Conservation (phyloP, 2,113 vertebrate species). For the Microtus ochrogaster region DNA sequence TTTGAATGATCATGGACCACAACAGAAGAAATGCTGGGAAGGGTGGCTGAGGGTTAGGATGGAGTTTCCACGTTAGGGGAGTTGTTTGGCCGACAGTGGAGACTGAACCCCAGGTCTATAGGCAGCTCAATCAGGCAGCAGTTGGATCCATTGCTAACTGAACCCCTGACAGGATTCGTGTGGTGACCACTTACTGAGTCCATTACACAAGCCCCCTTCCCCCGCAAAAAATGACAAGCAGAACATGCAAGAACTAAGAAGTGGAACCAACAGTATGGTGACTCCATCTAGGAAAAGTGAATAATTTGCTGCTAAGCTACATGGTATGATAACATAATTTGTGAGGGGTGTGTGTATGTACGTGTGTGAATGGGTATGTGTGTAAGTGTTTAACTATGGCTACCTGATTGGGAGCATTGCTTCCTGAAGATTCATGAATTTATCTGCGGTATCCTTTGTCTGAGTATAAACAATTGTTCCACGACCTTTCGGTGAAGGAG, state of each 20-base stretch:
- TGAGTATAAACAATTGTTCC: constrained; percentile 2
- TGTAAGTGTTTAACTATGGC: not conserved
- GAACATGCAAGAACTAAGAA: not conserved
- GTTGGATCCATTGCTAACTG: not conserved
- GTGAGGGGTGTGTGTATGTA: not conserved
- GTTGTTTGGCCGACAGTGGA: not conserved
- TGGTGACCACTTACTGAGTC: not conserved
- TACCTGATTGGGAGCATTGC: not conserved
- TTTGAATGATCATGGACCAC: not conserved
- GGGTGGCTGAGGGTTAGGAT: not conserved
- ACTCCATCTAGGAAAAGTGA: not conserved
- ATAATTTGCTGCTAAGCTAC: not conserved
- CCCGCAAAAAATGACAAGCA: not conserved
- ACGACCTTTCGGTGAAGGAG: not conserved
- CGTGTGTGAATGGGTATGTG: not conserved
- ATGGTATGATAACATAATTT: not conserved
- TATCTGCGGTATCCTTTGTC: not conserved
- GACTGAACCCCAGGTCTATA: not conserved
- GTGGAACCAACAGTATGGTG: not conserved
- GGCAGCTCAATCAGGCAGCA: not conserved
- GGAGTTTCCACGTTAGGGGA: not conserved
- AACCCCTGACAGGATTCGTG: not conserved
- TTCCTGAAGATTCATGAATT: not conserved
- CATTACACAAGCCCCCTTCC: not conserved
- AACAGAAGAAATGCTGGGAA: not conserved